Evolutionary conservation across 2,113 vertebrate species (phyloP).

Genomic region (Amblyornis subalaris): DNA sequence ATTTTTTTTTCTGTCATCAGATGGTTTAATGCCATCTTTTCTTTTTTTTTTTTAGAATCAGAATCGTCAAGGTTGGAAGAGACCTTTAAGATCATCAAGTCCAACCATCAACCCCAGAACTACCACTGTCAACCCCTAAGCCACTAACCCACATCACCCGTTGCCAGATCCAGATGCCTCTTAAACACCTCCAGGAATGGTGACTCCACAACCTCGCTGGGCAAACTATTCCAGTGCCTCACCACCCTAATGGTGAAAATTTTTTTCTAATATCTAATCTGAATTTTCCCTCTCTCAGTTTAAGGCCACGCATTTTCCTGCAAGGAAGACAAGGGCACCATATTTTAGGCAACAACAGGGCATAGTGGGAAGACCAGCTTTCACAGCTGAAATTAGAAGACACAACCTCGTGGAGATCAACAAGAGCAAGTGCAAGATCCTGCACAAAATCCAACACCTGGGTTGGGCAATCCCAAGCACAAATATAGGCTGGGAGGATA

Average conservation of each 20-base stretch:
- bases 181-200: not conserved
- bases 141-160: not conserved
- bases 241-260: not conserved
- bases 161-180: not conserved
- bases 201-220: no score
- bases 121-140: not conserved
- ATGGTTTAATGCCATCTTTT: not conserved
- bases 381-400: not conserved
- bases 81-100: not conserved
- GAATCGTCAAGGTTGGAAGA: not conserved
- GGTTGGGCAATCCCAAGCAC: not conserved
- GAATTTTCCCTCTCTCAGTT: not conserved
- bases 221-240: not conserved
- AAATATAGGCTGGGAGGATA: not conserved
- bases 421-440: not conserved
- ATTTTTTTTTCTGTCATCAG: not conserved
- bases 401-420: not conserved
- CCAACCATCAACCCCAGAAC: not conserved
- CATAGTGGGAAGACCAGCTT: not conserved
- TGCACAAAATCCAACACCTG: not conserved
- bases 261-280: not conserved
- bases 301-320: not conserved
- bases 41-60: not conserved
- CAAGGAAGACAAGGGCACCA: no score
- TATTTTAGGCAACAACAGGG: not conserved